Conservation (phyloP, 2,888 invertebrate genomes). For the Leptopterna dolabrata region DNA sequence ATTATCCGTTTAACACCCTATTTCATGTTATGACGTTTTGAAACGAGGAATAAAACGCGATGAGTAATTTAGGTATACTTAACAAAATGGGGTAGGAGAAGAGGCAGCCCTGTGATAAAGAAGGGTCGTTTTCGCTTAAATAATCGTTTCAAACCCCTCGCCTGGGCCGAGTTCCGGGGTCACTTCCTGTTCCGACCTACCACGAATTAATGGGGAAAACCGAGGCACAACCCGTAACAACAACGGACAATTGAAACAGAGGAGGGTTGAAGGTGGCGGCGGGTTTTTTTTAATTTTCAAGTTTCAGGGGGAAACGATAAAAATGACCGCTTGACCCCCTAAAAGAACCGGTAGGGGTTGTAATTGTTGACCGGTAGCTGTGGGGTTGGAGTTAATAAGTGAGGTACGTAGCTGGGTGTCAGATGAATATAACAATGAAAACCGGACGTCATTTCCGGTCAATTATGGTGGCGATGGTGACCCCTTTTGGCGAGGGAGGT, state of each 20-base stretch:
- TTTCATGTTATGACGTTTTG: not conserved
- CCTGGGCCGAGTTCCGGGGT: not conserved
- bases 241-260: not conserved
- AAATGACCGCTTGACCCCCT: conserved; percentile 10
- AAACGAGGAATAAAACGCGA: not conserved
- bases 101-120: not conserved
- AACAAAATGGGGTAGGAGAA: not conserved
- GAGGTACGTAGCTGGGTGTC: not conserved
- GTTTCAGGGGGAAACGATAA: not conserved
- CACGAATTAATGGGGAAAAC: not conserved
- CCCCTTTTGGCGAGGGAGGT: not conserved
- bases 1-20: not conserved
- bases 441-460: conserved; percentile 1
- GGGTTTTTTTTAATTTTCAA: not conserved
- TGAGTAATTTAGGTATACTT: not conserved
- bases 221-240: not conserved
- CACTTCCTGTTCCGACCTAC: not conserved
- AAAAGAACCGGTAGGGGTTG: not conserved
- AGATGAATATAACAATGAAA: conserved; percentile 25
- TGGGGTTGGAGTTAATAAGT: not conserved
- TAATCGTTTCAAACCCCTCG: conserved; percentile 36
- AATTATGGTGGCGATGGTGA: not conserved
- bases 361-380: not conserved
- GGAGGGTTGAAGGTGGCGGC: not conserved
- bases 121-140: conserved; percentile 34